Conservation (phyloP, 1,140 invertebrate genomes). For the Bacillus rossius region DNA sequence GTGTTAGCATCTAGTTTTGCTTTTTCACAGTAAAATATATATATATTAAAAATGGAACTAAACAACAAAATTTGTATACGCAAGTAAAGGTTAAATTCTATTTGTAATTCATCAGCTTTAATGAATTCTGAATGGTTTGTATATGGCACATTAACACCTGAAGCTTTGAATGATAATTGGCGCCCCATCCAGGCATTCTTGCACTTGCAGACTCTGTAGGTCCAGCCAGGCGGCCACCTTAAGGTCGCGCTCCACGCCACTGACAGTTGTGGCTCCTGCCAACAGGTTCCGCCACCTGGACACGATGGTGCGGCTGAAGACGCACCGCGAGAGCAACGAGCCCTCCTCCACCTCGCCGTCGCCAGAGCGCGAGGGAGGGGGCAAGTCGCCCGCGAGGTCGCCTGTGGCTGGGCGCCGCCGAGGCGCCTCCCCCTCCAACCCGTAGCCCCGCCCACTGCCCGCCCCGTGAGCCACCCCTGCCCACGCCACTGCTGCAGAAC, state of each 20-base stretch:
- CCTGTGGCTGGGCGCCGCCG: constrained; percentile 16
- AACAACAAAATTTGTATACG: no score
- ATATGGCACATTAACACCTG: no score
- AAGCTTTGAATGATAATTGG: no score
- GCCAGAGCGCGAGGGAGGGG: constrained; percentile 38
- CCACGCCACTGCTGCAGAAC: neutral
- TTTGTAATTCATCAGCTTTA: no score
- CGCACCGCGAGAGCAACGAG: constrained; percentile 38
- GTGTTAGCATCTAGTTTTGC: no score
- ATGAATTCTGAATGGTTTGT: no score
- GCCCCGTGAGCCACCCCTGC: neutral
- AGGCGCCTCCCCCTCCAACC: neutral
- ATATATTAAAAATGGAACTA: no score
- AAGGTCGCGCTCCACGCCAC: no score
- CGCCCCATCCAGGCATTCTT: no score
- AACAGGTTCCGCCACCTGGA: constrained; percentile 72
- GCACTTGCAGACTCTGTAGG: no score
- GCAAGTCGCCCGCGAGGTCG: constrained; percentile 26
- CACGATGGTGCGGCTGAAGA: constrained; percentile 64
- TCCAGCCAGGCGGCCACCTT: constrained; percentile 61
- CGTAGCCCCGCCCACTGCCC: constrained; percentile 16
- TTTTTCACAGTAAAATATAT: no score
- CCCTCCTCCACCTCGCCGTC: constrained; percentile 61
- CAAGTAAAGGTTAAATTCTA: no score
- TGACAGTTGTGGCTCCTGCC: constrained; percentile 9